phyloP scores from a whole-genome alignment of 1,140 invertebrate species.

The Steinernema khuongi region DNA sequence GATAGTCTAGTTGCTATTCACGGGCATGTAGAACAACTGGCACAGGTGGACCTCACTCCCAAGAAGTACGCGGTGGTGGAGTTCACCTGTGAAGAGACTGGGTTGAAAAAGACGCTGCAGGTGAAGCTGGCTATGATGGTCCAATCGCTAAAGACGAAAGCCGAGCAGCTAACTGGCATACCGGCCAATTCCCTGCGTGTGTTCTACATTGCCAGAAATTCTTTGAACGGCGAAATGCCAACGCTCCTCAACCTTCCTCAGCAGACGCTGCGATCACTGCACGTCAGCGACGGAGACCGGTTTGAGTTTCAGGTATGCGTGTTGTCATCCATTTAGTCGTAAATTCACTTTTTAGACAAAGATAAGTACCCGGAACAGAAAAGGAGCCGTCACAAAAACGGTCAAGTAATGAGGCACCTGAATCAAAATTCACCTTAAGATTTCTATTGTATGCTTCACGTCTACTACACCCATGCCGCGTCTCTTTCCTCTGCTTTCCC shows the following conservation, averaged over 20 bases:
- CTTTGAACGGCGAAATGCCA: not conserved
- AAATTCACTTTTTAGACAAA: not conserved
- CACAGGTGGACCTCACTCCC: slow-evolving; percentile 33
- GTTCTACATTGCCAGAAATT: not conserved
- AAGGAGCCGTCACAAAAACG: not conserved
- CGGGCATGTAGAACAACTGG: slow-evolving; percentile 34
- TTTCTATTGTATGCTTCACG: too few relatives aligned
- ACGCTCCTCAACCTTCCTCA: not conserved
- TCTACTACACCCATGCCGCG: too few relatives aligned
- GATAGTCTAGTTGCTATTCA: slow-evolving; percentile 32
- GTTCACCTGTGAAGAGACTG: slow-evolving; percentile 34
- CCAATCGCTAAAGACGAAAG: slow-evolving; percentile 28
- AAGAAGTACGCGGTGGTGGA: slow-evolving; percentile 29
- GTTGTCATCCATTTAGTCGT: not conserved
- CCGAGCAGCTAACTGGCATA: not conserved
- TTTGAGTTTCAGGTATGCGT: not conserved
- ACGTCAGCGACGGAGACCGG: slow-evolving; percentile 1
- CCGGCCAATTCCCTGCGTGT: not conserved
- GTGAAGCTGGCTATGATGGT: slow-evolving; percentile 29
- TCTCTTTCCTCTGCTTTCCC: too few relatives aligned
- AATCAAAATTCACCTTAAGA: too few relatives aligned
- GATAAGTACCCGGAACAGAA: not conserved
- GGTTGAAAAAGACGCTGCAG: slow-evolving; percentile 16
- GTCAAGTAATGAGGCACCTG: not conserved
- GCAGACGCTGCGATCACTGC: not conserved